A percentile compares a stretch with the other conserved stretches of the same genome.
Evolutionary conservation across 2,888 invertebrate genomes (phyloP).

Genomic region (Drosophila vallismaia): DNA sequence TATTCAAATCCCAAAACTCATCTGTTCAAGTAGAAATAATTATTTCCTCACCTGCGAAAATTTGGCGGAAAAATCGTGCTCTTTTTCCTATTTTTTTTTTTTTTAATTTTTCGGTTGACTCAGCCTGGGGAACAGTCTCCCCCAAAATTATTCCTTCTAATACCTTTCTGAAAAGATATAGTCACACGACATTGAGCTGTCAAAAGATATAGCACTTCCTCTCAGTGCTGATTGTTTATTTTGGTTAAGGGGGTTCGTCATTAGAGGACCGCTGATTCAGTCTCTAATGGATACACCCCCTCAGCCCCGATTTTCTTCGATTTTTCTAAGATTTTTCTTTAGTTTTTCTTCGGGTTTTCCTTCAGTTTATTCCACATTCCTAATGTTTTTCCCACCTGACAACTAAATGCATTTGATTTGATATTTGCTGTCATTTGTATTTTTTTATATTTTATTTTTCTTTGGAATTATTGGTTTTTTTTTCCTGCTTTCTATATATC

Average conservation of each 20-base stretch:
- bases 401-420: conserved; percentile 62
- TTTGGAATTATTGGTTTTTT: conserved; percentile 38
- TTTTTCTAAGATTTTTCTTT: conserved; percentile 5
- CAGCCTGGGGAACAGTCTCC: not conserved
- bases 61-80: conserved; percentile 9
- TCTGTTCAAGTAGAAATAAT: not conserved
- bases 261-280: conserved; percentile 41
- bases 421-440: conserved; percentile 46
- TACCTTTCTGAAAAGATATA: conserved; percentile 6
- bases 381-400: conserved; percentile 62
- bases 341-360: not conserved
- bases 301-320: conserved; percentile 5
- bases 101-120: too few relatives aligned
- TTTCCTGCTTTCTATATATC: not conserved
- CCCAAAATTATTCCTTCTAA: too few relatives aligned
- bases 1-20: not conserved
- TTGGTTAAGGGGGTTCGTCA: conserved; percentile 35
- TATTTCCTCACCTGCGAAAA: conserved; percentile 9
- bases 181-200: conserved; percentile 40
- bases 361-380: conserved; percentile 49
- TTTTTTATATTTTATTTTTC: conserved; percentile 24
- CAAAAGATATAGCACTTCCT: conserved; percentile 20
- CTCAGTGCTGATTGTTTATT: conserved; percentile 15
- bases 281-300: conserved; percentile 53
- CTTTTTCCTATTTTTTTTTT: conserved; percentile 2